phyloP scores from a whole-genome alignment of 2,113 vertebrate species.

The Zeus faber region DNA sequence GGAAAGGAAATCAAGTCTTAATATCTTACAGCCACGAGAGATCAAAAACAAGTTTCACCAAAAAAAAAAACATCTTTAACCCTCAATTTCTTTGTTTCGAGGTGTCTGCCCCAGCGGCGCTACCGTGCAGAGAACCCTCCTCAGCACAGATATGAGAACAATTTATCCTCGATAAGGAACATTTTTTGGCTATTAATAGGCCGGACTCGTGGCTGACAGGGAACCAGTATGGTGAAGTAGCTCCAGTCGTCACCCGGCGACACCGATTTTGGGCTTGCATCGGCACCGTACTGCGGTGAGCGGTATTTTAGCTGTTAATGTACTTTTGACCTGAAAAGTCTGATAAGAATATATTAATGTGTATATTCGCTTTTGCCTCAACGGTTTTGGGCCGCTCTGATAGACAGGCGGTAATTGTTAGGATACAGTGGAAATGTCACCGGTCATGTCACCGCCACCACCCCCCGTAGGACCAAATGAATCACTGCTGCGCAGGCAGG shows the following conservation, averaged over 20 bases:
- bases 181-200: not conserved
- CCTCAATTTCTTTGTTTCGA: too few species aligned
- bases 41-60: too few species aligned
- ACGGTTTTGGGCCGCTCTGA: constrained; percentile 4
- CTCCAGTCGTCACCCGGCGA: not conserved
- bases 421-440: constrained; percentile 36
- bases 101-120: too few species aligned
- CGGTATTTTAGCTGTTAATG: too few species aligned
- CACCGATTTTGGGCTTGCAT: not conserved
- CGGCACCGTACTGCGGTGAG: too few species aligned
- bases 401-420: constrained; percentile 17
- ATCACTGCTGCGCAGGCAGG: constrained; percentile 37
- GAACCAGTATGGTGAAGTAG: not conserved
- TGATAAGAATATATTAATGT: too few species aligned
- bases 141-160: not conserved
- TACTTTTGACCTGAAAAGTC: not conserved
- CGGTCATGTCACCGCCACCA: constrained; percentile 38
- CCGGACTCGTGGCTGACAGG: not conserved
- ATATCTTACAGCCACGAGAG: too few species aligned
- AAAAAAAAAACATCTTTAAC: too few species aligned
- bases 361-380: constrained; percentile 1
- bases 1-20: too few species aligned
- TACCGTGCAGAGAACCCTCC: constrained; percentile 4
- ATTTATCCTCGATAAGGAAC: not conserved
- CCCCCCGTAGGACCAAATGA: constrained; percentile 19